Percentiles rank a stretch among this genome's conserved stretches.
phyloP scores from a whole-genome alignment of 2,797 vertebrate genomes.

The Propithecus deckenii region DNA sequence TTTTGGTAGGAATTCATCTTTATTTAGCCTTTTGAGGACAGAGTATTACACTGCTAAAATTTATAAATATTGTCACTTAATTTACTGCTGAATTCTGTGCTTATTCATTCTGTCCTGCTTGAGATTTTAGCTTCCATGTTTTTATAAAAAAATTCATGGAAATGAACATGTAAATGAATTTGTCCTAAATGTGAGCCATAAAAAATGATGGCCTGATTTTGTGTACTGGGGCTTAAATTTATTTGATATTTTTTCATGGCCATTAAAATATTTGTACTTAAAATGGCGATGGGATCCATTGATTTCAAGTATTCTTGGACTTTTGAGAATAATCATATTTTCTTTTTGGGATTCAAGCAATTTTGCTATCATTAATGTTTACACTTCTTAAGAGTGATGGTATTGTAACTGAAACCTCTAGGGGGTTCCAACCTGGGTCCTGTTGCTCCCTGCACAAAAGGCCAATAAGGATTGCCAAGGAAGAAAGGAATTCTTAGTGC shows the following conservation, averaged over 20 bases:
- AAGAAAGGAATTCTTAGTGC: background rate
- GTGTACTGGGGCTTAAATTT: background rate
- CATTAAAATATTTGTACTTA: conserved; percentile 31
- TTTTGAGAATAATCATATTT: conserved; percentile 1
- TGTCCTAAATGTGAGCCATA: background rate
- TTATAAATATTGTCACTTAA: background rate
- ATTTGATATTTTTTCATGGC: background rate
- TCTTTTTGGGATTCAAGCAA: background rate
- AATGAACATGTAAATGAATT: conserved; percentile 10
- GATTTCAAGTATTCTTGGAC: background rate
- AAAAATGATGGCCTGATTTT: conserved; percentile 25
- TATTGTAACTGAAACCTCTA: background rate
- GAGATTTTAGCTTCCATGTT: background rate
- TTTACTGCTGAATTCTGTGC: background rate
- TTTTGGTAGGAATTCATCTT: background rate
- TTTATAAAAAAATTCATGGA: conserved; percentile 40
- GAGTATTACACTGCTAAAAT: background rate
- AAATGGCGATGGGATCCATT: background rate
- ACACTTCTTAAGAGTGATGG: conserved; percentile 18
- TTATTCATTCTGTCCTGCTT: background rate
- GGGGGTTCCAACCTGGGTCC: background rate
- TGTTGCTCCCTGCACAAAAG: background rate
- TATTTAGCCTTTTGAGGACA: background rate
- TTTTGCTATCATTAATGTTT: conserved; percentile 13
- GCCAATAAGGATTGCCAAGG: background rate